phyloP scores from a whole-genome alignment of 2,113 vertebrate genomes.

The Nannobrachium achirus region DNA sequence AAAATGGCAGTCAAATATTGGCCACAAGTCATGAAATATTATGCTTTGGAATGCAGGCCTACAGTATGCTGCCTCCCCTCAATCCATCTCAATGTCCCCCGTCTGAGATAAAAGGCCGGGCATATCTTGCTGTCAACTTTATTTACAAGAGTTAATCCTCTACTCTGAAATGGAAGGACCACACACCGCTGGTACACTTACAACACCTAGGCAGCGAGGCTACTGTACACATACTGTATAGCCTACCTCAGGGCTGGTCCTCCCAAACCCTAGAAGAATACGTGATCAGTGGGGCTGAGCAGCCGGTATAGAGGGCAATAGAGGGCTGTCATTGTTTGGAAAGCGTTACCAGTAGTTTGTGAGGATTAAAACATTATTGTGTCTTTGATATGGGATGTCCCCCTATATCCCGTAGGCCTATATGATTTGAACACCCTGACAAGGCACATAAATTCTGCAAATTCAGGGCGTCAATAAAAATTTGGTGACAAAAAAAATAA shows the following conservation, averaged over 20 bases:
- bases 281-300: not conserved
- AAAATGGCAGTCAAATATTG: slow-evolving; percentile 28
- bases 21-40: slow-evolving; percentile 23
- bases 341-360: not conserved
- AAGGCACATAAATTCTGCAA: no score
- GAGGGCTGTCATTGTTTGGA: not conserved
- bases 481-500: no score
- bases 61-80: not conserved
- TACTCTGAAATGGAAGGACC: not conserved
- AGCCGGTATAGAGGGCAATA: no score
- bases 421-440: no score
- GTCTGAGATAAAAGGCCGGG: not conserved
- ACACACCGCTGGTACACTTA: not conserved
- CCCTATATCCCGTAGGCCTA: no score
- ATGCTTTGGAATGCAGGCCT: slow-evolving; percentile 23
- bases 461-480: no score
- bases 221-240: not conserved
- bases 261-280: not conserved
- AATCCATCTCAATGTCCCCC: not conserved
- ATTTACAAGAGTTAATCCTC: slow-evolving; percentile 1
- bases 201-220: not conserved
- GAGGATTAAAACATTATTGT: not conserved
- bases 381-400: no score
- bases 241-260: slow-evolving; percentile 3
- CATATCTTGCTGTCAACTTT: slow-evolving; percentile 10